Conservation (phyloP, 2,888 invertebrate species). For the Athetis lepigone region DNA sequence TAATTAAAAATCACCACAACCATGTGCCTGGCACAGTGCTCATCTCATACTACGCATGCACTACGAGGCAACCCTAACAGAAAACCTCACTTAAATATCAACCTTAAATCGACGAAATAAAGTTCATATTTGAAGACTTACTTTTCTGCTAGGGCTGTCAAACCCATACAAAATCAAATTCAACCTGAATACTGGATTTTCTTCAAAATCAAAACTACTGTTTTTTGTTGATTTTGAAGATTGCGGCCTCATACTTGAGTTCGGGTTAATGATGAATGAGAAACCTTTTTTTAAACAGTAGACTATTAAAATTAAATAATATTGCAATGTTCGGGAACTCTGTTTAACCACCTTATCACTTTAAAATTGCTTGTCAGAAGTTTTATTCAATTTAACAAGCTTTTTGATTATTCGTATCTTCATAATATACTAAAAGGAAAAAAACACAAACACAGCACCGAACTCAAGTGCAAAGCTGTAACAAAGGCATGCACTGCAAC, state of each 20-base stretch:
- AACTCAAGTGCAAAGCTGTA: conserved; percentile 54
- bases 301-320: background rate
- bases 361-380: background rate
- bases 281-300: background rate
- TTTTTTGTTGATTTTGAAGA: conserved; percentile 56
- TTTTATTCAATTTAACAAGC: background rate
- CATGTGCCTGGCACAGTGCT: conserved; percentile 87
- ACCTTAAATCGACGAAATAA: conserved; percentile 44
- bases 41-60: conserved; percentile 85
- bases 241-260: conserved; percentile 45
- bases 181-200: conserved; percentile 43
- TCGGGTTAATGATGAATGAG: conserved; percentile 26
- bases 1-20: conserved; percentile 85
- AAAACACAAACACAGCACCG: conserved; percentile 38
- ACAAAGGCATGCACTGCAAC: conserved; percentile 82
- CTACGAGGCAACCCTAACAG: conserved; percentile 73
- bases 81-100: conserved; percentile 55
- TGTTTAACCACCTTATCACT: background rate
- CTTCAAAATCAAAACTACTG: conserved; percentile 54
- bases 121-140: conserved; percentile 52
- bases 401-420: background rate
- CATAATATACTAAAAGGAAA: background rate
- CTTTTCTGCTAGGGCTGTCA: conserved; percentile 40
- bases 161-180: conserved; percentile 56
- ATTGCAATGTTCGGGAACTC: background rate